These are phyloP conservation scores for Neodiprion pinetum DNA, from an alignment of 1,140 invertebrate genomes.

Conservation along the genomic window DNA sequence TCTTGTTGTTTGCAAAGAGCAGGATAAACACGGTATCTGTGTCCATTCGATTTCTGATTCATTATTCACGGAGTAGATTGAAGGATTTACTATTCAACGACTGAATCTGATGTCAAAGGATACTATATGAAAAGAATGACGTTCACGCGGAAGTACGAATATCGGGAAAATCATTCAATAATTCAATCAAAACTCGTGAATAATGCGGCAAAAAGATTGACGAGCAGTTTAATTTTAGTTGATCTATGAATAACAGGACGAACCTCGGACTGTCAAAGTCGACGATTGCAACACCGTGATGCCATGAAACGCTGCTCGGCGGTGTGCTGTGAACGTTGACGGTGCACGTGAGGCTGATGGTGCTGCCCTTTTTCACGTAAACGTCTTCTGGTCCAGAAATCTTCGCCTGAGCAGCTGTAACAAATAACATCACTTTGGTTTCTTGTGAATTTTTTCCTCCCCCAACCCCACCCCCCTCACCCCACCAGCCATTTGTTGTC, in stretches of 20 bases:
- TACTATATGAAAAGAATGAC: too few species aligned
- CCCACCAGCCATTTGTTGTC: not conserved
- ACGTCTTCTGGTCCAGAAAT: constrained; percentile 87
- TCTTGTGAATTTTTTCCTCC: not conserved
- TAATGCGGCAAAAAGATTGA: too few species aligned
- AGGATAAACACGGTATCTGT: too few species aligned
- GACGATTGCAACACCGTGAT: constrained; percentile 79
- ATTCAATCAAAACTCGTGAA: too few species aligned
- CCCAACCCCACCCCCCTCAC: not conserved
- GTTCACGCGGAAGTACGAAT: too few species aligned
- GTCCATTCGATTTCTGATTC: too few species aligned
- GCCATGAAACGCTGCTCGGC: constrained; percentile 80
- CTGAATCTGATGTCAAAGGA: too few species aligned
- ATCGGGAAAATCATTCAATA: too few species aligned
- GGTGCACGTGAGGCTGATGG: constrained; percentile 86
- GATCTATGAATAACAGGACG: constrained; percentile 20
- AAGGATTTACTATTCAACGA: too few species aligned
- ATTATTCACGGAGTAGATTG: too few species aligned
- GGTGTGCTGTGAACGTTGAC: constrained; percentile 87
- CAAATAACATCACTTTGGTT: constrained; percentile 41
- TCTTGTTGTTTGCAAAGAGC: too few species aligned
- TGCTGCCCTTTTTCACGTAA: constrained; percentile 89
- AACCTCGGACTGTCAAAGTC: constrained; percentile 85
- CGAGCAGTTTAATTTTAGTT: too few species aligned
- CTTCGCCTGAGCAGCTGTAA: constrained; percentile 84